Conservation (phyloP, 2,888 invertebrate species). For the Apamea epomidion region DNA sequence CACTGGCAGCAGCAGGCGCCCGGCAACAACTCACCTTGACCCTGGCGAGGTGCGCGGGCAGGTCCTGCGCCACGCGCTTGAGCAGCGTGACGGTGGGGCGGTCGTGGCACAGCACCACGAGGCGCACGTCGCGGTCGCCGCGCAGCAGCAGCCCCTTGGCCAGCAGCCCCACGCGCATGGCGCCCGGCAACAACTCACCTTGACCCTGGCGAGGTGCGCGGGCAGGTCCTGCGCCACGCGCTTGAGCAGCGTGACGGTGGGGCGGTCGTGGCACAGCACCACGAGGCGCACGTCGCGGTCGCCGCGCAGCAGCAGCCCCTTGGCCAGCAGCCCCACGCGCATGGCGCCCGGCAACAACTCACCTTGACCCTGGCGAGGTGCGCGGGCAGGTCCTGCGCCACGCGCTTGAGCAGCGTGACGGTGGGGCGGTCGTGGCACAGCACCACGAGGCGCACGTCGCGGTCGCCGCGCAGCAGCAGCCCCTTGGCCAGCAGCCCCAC, state of each 20-base stretch:
- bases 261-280: slow-evolving; percentile 83
- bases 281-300: slow-evolving; percentile 98
- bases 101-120: slow-evolving; percentile 92
- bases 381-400: background rate
- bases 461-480: slow-evolving; percentile 96
- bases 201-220: slow-evolving; percentile 67
- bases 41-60: background rate
- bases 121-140: slow-evolving; percentile 96
- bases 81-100: background rate
- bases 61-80: background rate
- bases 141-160: slow-evolving; percentile 95
- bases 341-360: slow-evolving; percentile 93
- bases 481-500: slow-evolving; percentile 95
- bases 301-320: slow-evolving; percentile 96
- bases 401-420: background rate
- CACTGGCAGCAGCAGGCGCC: slow-evolving; percentile 94
- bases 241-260: background rate
- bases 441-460: slow-evolving; percentile 97
- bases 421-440: background rate
- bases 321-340: slow-evolving; percentile 95
- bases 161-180: slow-evolving; percentile 97
- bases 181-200: slow-evolving; percentile 90
- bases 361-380: slow-evolving; percentile 77
- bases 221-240: background rate
- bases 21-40: slow-evolving; percentile 76